These are phyloP conservation scores for Mormyrops boulengeri DNA, from an alignment of 2,797 vertebrate genomes.

Conservation along the genomic window DNA sequence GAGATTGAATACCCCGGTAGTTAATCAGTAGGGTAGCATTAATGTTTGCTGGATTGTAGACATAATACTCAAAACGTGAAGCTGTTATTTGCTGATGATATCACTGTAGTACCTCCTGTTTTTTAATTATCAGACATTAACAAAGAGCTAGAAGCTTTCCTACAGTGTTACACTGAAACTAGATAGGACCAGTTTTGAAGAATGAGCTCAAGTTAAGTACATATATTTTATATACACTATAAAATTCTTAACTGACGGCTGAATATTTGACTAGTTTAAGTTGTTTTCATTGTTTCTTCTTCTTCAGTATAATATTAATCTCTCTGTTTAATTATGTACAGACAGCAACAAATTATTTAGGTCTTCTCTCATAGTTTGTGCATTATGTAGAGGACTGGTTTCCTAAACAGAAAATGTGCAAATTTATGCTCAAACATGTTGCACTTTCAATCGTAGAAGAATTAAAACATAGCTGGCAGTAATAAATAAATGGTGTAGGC, in stretches of 20 bases:
- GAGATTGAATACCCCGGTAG: background rate
- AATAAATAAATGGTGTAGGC: slow-evolving; percentile 26
- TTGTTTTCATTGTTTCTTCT: slow-evolving; percentile 4
- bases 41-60: background rate
- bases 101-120: background rate
- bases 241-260: background rate
- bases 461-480: background rate
- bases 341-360: background rate
- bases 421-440: background rate
- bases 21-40: background rate
- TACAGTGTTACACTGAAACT: background rate
- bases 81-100: background rate
- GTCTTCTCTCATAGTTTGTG: background rate
- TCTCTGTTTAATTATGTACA: slow-evolving; percentile 11
- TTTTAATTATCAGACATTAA: background rate
- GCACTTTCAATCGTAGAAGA: background rate
- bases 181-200: background rate
- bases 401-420: background rate
- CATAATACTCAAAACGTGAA: background rate
- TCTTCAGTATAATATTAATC: background rate
- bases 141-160: background rate
- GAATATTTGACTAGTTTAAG: background rate
- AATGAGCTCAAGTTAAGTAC: background rate
- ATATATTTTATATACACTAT: background rate
- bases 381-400: background rate